These are phyloP conservation scores for Chelonoidis abingdonii DNA, from an alignment of 2,113 vertebrate genomes.

Conservation along the genomic window DNA sequence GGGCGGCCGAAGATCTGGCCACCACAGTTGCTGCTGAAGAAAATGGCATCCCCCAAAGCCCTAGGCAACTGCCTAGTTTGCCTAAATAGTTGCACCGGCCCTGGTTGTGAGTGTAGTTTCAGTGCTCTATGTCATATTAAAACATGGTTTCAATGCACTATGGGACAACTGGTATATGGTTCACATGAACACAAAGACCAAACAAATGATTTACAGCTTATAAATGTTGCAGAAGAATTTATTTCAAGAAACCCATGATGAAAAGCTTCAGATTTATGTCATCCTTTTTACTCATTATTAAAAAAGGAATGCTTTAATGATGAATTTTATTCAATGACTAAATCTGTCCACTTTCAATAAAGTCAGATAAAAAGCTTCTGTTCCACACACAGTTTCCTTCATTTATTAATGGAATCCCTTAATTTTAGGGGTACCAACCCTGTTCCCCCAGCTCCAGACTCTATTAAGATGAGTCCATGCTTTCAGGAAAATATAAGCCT, in stretches of 20 bases:
- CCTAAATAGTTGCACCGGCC: too few relatives aligned
- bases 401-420: background rate
- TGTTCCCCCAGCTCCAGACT: background rate
- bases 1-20: too few relatives aligned
- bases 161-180: background rate
- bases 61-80: too few relatives aligned
- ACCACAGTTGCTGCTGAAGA: too few relatives aligned
- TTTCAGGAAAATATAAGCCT: background rate
- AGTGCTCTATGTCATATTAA: background rate
- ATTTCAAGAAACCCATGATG: background rate
- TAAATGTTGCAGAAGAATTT: background rate
- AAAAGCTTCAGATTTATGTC: background rate
- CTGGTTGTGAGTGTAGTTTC: background rate
- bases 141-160: background rate
- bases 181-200: background rate
- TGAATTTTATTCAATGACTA: background rate
- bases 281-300: background rate
- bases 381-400: background rate
- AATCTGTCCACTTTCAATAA: background rate
- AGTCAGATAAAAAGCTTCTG: background rate
- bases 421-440: background rate
- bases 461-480: background rate
- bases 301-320: background rate
- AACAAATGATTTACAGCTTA: background rate
- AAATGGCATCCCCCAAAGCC: too few relatives aligned